Evolutionary conservation across 2,113 vertebrate genomes (phyloP).

Genomic region (Tiliqua scincoides): DNA sequence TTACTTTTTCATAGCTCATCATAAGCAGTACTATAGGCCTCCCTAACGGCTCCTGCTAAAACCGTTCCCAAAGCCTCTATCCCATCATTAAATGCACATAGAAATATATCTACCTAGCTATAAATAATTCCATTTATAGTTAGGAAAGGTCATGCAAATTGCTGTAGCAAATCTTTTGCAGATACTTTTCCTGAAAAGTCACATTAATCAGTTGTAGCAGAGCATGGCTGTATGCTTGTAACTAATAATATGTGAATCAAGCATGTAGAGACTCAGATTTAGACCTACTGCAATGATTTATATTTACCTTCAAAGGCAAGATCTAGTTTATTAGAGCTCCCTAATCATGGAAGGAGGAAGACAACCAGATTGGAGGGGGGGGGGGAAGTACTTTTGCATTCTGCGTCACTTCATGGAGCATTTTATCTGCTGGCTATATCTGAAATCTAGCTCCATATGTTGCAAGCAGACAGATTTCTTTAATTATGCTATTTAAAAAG

Average conservation of each 20-base stretch:
- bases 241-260: neutral
- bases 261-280: neutral
- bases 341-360: neutral
- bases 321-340: neutral
- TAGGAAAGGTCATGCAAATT: conserved; percentile 8
- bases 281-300: neutral
- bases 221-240: neutral
- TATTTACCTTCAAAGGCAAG: neutral
- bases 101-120: conserved; percentile 10
- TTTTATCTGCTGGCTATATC: neutral
- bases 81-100: conserved; percentile 6
- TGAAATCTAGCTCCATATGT: neutral
- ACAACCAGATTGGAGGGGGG: neutral
- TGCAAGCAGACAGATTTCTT: neutral
- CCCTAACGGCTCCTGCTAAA: no score
- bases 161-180: conserved; percentile 9
- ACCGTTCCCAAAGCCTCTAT: neutral
- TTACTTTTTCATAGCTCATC: no score
- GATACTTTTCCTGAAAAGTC: neutral
- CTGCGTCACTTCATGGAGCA: accelerated
- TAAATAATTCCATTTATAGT: conserved; percentile 25
- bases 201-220: neutral
- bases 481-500: neutral
- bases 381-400: accelerated
- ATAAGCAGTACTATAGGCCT: no score